phyloP scores from a whole-genome alignment of 1,140 invertebrate species.

The Panagrolaimus sp. region DNA sequence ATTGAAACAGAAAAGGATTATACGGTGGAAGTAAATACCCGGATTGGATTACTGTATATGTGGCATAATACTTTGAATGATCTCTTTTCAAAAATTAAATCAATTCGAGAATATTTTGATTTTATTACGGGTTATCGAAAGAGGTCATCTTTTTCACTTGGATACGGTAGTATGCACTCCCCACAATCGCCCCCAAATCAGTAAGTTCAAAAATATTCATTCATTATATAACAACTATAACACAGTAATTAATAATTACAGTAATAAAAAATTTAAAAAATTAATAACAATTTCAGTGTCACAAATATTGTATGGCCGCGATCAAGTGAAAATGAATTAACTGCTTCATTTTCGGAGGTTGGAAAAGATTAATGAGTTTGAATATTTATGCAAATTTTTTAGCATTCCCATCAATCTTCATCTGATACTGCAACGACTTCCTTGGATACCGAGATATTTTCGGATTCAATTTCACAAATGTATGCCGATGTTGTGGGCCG shows the following conservation, averaged over 20 bases:
- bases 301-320: slow-evolving; percentile 14
- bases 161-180: too few relatives aligned
- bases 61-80: slow-evolving; percentile 35
- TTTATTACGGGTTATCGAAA: not conserved
- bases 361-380: not conserved
- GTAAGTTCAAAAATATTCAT: too few relatives aligned
- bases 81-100: slow-evolving; percentile 24
- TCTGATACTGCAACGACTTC: not conserved
- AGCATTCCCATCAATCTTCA: too few relatives aligned
- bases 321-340: not conserved
- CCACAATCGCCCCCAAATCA: too few relatives aligned
- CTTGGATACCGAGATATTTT: slow-evolving; percentile 7
- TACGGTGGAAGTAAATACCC: not conserved
- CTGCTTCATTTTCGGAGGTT: not conserved
- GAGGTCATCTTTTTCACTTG: too few relatives aligned
- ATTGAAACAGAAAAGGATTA: not conserved
- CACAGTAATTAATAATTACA: too few relatives aligned
- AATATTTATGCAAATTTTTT: not conserved
- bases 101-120: slow-evolving; percentile 11
- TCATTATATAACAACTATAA: too few relatives aligned
- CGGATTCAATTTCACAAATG: slow-evolving; percentile 3
- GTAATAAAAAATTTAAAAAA: too few relatives aligned
- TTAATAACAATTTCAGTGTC: not conserved
- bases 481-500: slow-evolving; percentile 23
- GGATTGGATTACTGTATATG: slow-evolving; percentile 27